phyloP scores from a whole-genome alignment of 2,888 invertebrate species.

The Phalangium opilio region DNA sequence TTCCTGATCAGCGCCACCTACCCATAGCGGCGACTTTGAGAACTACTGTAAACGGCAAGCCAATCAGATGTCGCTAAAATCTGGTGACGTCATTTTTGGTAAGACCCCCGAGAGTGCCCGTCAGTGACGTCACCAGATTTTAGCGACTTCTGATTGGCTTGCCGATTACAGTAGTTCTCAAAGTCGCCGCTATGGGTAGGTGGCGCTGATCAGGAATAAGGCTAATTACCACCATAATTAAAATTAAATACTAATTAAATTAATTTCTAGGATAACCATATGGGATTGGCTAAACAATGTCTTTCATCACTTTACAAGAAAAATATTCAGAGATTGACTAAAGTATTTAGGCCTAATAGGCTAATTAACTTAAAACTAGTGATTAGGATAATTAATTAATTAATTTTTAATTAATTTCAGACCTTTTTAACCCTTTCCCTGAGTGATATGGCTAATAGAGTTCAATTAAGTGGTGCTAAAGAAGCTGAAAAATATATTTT shows the following conservation, averaged over 20 bases:
- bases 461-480: slow-evolving; percentile 56
- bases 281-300: slow-evolving; percentile 51
- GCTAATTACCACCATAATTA: background rate
- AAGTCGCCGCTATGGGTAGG: too few species aligned
- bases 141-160: too few species aligned
- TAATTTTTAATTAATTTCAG: slow-evolving; percentile 24
- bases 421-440: slow-evolving; percentile 80
- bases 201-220: background rate
- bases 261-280: slow-evolving; percentile 38
- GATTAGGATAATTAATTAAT: background rate
- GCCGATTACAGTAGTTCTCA: too few species aligned
- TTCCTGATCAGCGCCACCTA: too few species aligned
- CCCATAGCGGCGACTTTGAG: too few species aligned
- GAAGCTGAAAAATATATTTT: slow-evolving; percentile 88
- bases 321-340: slow-evolving; percentile 88
- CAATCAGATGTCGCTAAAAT: too few species aligned
- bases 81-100: too few species aligned
- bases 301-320: slow-evolving; percentile 80
- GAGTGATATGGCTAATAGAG: slow-evolving; percentile 74
- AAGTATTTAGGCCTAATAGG: slow-evolving; percentile 31
- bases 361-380: background rate
- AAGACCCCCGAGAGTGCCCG: too few species aligned
- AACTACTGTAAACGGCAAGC: too few species aligned
- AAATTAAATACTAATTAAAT: background rate
- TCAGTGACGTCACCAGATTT: too few species aligned